Evolutionary conservation across 1,140 invertebrate genomes (phyloP), one percentile per base, ranked within the genome.

Genomic region (Apis dorsata): DNA sequence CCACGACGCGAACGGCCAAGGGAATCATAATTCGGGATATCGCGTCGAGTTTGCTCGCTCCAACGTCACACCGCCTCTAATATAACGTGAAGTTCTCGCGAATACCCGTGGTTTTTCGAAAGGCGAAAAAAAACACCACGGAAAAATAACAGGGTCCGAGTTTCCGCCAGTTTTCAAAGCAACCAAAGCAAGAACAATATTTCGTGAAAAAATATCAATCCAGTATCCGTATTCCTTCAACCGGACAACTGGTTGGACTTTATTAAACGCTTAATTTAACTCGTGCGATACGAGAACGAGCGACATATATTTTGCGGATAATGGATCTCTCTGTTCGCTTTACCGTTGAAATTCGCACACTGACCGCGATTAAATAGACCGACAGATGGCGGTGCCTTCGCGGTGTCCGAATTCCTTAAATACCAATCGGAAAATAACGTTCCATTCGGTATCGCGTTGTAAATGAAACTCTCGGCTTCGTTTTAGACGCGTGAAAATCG

Each of bases 11-110:
- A 63, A 73, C 72, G 51, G 24, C 65, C 70, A 81, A 51, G 57
- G 57, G 74, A 70, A 82, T 78, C 65, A 71, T 71, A 78, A 83
- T 78, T 82, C 66, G 49, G 55, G 24, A 63, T 68, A 82, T 65
- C 74, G 68, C 7, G 17, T 57, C n/a, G 24, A 68, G 63, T 55
- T 69, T 15, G 21, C 28, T 13, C 2, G 55, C 63, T n/a, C 53
- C 55, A 12, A 21, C 60, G 34, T 34, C 34, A 4, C 34, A 49
- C 68, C 34, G 10, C 55, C 28, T 69, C 24, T 70, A 34, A 59
- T n/a, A 73, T 28, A 28, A 62, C 57, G 49, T 71, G 66, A 78
- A 83, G 78, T 83, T 82, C n/a, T 3, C n/a, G 11, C 9, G 60
- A 13, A 44, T 8, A 13, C n/a, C 15, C n/a, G n/a, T 24, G 59